Evolutionary conservation across 2,113 vertebrate genomes (phyloP).

Genomic region (Sander lucioperca): DNA sequence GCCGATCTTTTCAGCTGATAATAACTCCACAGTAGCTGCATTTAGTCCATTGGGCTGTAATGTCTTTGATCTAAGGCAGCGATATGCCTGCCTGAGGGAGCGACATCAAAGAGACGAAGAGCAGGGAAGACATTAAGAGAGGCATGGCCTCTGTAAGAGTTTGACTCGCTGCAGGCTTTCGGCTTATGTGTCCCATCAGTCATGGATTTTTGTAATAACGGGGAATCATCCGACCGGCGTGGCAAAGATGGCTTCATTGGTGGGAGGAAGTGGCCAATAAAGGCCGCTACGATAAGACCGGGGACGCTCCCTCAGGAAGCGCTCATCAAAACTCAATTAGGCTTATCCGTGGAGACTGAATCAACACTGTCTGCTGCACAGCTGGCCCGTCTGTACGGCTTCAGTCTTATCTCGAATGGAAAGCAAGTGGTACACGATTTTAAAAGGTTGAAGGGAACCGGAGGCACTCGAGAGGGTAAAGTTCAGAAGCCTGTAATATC

Average conservation of each 20-base stretch:
- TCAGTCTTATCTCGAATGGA: not conserved
- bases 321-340: conserved; percentile 45
- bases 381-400: not conserved
- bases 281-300: conserved; percentile 16
- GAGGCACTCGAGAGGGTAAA: no score
- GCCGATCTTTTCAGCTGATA: conserved; percentile 13
- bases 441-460: no score
- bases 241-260: not conserved
- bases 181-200: conserved; percentile 13
- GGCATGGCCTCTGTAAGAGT: not conserved
- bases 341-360: conserved; percentile 19
- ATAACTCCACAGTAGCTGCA: conserved; percentile 1
- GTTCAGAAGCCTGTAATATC: no score
- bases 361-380: conserved; percentile 6
- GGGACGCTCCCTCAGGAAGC: conserved; percentile 13
- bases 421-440: not conserved
- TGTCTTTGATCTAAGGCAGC: conserved; percentile 26
- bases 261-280: conserved; percentile 35
- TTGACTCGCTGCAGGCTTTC: not conserved
- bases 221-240: not conserved
- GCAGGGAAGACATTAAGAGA: not conserved
- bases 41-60: conserved; percentile 18
- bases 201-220: not conserved
- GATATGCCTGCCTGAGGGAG: conserved; percentile 29
- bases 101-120: conserved; percentile 24